Percentiles rank a stretch among this genome's conserved stretches.
These are phyloP conservation scores for Unio delphinus DNA, from an alignment of 2,888 invertebrate genomes.

Conservation along the genomic window DNA sequence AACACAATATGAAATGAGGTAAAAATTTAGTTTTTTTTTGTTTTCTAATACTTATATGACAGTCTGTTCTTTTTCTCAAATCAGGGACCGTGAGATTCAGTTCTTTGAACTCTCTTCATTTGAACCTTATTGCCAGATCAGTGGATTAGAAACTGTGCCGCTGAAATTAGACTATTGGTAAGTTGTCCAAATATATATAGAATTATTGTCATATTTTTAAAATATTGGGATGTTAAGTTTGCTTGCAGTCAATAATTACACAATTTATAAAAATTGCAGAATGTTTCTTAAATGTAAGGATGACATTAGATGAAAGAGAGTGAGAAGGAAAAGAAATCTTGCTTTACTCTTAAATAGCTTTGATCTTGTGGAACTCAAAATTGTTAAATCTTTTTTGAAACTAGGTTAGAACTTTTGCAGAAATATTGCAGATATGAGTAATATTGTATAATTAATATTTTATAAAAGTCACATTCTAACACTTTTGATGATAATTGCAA, in stretches of 20 bases:
- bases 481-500: no score
- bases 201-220: no score
- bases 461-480: no score
- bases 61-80: conserved; percentile 17
- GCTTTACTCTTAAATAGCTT: no score
- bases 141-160: conserved; percentile 70
- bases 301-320: background rate
- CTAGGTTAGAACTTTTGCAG: no score
- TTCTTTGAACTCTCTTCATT: conserved; percentile 72
- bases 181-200: conserved; percentile 12
- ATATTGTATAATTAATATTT: no score
- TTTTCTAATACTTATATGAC: background rate
- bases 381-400: no score
- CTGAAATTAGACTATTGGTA: conserved; percentile 70
- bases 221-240: no score
- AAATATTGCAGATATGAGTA: no score
- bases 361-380: no score
- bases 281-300: background rate
- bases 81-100: conserved; percentile 71
- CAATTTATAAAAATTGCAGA: no score
- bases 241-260: no score
- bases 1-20: background rate
- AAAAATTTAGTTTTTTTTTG: background rate
- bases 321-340: background rate
- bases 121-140: conserved; percentile 72